Evolutionary conservation across 2,113 vertebrate species (phyloP).

Genomic region (Cyanoderma ruficeps): DNA sequence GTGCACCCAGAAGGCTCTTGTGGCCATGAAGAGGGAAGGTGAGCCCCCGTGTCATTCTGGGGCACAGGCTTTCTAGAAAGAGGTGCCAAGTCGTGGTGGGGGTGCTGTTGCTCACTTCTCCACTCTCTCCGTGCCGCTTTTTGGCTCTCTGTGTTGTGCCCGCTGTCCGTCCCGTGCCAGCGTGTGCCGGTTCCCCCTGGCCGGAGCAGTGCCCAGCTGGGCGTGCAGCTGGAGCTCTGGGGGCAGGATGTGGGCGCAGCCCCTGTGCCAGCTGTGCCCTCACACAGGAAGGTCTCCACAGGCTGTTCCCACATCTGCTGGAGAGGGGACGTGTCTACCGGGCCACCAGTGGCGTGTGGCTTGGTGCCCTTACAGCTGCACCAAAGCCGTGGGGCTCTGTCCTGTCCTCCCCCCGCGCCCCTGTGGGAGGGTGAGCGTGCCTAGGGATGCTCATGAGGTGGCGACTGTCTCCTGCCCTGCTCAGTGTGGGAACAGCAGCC

Average conservation of each 20-base stretch:
- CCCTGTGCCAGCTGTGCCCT: slow-evolving; percentile 38
- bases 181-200: neutral
- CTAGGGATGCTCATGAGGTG: neutral
- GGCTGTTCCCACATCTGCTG: slow-evolving; percentile 10
- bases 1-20: neutral
- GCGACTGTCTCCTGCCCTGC: neutral
- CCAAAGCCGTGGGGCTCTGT: neutral
- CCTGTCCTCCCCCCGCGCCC: neutral
- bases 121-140: neutral
- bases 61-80: neutral
- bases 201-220: neutral
- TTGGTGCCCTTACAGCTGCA: slow-evolving; percentile 34
- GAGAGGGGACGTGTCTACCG: neutral
- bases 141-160: neutral
- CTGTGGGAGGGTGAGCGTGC: neutral
- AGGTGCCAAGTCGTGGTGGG: fast-evolving
- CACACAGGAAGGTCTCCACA: neutral
- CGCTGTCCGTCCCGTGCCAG: neutral
- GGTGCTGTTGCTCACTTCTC: neutral
- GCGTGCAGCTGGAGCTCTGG: neutral
- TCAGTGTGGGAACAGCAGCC: neutral
- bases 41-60: neutral
- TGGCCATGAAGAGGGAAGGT: fast-evolving
- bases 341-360: neutral
- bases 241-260: slow-evolving; percentile 3